Conservation (phyloP, 2,113 vertebrate genomes). For the Plectropomus leopardus region DNA sequence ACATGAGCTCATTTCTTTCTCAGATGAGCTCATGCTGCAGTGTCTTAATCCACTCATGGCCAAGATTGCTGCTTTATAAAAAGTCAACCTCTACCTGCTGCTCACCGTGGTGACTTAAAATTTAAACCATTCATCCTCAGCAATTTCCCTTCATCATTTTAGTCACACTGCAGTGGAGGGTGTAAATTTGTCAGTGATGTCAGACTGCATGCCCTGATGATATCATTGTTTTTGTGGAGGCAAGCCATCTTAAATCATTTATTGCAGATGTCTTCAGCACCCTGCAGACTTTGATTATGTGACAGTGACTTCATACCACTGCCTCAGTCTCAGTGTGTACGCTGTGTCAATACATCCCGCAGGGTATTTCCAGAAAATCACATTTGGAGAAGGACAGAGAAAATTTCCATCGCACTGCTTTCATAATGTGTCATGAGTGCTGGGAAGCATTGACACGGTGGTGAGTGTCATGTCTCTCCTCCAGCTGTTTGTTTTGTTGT, state of each 20-base stretch:
- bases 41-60: constrained; percentile 52
- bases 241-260: constrained; percentile 49
- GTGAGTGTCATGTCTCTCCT: constrained; percentile 30
- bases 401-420: constrained; percentile 25
- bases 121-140: constrained; percentile 2
- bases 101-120: constrained; percentile 11
- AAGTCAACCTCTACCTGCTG: constrained; percentile 27
- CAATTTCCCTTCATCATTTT: background rate
- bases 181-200: constrained; percentile 38
- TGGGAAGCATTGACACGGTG: constrained; percentile 9
- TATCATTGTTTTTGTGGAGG: constrained; percentile 47
- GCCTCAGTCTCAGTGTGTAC: constrained; percentile 11
- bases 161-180: constrained; percentile 52
- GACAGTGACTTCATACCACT: constrained; percentile 51
- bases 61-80: background rate
- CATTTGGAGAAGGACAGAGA: constrained; percentile 50
- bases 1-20: constrained; percentile 68
- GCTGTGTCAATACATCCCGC: constrained; percentile 21
- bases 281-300: constrained; percentile 48
- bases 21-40: constrained; percentile 76
- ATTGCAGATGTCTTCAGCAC: constrained; percentile 43
- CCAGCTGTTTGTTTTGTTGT: constrained; percentile 29
- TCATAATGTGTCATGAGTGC: constrained; percentile 45
- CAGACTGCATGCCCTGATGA: constrained; percentile 43
- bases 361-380: constrained; percentile 56